phyloP scores from a whole-genome alignment of 2,888 invertebrate genomes.

The Heliconius hortense region DNA sequence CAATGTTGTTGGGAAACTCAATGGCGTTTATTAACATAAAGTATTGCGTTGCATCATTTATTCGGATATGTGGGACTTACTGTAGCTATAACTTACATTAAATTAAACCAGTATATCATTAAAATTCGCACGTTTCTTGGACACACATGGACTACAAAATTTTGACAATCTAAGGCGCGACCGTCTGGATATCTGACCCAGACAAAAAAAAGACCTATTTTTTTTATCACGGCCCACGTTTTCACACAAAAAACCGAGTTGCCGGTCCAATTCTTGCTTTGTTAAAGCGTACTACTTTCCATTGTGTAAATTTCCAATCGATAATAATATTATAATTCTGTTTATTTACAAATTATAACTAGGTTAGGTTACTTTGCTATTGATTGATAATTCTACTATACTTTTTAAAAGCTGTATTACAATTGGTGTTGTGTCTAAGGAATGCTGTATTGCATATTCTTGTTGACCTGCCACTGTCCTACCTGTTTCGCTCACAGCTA shows the following conservation, averaged over 20 bases:
- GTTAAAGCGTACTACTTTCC: slow-evolving; percentile 44
- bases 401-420: background rate
- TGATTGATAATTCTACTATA: background rate
- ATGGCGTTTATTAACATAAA: slow-evolving; percentile 59
- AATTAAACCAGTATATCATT: slow-evolving; percentile 43
- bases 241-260: slow-evolving; percentile 60
- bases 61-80: slow-evolving; percentile 28
- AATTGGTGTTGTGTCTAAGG: background rate
- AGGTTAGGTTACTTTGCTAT: background rate
- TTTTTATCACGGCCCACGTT: slow-evolving; percentile 54
- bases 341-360: slow-evolving; percentile 9
- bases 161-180: slow-evolving; percentile 39
- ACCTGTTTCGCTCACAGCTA: slow-evolving; percentile 8
- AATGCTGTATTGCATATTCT: background rate
- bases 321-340: slow-evolving; percentile 27
- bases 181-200: slow-evolving; percentile 49
- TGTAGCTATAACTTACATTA: slow-evolving; percentile 41
- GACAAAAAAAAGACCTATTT: slow-evolving; percentile 47
- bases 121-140: slow-evolving; percentile 43
- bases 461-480: background rate
- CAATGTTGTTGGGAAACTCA: slow-evolving; percentile 57
- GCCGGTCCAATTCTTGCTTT: slow-evolving; percentile 53
- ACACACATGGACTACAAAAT: slow-evolving; percentile 36
- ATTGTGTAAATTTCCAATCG: slow-evolving; percentile 32
- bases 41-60: slow-evolving; percentile 35